phyloP scores from a whole-genome alignment of 2,888 invertebrate genomes.

The Diogma glabrata region DNA sequence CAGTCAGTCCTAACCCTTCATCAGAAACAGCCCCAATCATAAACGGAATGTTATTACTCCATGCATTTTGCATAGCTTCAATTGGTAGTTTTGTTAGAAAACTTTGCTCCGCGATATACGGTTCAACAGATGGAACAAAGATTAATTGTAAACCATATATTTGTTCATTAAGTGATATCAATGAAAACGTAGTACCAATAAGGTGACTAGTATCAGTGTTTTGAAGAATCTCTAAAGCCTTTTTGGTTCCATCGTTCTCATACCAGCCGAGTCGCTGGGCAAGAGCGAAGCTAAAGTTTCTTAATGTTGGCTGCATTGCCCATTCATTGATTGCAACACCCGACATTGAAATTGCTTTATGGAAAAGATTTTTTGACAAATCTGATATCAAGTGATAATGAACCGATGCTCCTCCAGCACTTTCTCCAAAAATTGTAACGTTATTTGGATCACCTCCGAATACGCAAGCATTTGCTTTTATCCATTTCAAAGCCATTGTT shows the following conservation, averaged over 20 bases:
- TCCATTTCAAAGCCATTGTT: neutral
- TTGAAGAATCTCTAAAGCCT: slow-evolving; percentile 31
- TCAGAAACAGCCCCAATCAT: slow-evolving; percentile 33
- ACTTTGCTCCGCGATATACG: slow-evolving; percentile 28
- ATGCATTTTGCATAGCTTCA: slow-evolving; percentile 21
- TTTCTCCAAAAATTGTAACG: neutral
- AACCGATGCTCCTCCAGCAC: slow-evolving; percentile 22
- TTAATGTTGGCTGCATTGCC: slow-evolving; percentile 29
- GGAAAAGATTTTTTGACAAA: slow-evolving; percentile 24
- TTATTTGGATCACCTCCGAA: slow-evolving; percentile 5
- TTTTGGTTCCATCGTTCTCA: slow-evolving; percentile 28
- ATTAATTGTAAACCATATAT: too few species aligned
- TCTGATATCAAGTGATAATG: slow-evolving; percentile 40
- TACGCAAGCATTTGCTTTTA: neutral
- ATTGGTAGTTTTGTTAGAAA: slow-evolving; percentile 26
- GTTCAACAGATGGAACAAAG: slow-evolving; percentile 28
- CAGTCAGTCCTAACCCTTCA: too few species aligned
- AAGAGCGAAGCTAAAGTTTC: slow-evolving; percentile 27
- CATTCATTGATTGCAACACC: slow-evolving; percentile 30
- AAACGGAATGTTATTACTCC: slow-evolving; percentile 33
- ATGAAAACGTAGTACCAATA: too few species aligned
- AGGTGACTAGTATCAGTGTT: too few species aligned
- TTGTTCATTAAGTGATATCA: too few species aligned
- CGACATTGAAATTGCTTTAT: slow-evolving; percentile 30
- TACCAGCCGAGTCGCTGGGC: slow-evolving; percentile 31